phyloP scores from a whole-genome alignment of 1,140 invertebrate species.

The Goniozus legneri region DNA sequence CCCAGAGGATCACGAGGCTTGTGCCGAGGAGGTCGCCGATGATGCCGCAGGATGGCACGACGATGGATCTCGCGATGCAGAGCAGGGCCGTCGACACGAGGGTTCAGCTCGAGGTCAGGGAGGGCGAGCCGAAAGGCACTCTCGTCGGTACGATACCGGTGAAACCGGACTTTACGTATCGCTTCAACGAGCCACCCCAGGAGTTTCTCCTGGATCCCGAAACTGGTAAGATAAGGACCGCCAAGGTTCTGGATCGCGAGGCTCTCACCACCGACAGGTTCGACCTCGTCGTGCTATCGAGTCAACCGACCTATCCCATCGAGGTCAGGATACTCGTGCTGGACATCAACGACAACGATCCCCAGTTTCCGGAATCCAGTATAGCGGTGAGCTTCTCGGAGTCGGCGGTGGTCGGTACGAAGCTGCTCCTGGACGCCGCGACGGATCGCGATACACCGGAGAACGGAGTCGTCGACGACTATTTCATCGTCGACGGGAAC shows the following conservation, averaged over 20 bases:
- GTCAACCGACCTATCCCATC: slow-evolving; percentile 89
- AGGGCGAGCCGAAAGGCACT: slow-evolving; percentile 78
- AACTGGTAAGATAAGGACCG: slow-evolving; percentile 79
- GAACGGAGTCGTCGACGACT: slow-evolving; percentile 83
- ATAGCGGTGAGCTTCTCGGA: slow-evolving; percentile 87
- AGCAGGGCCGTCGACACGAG: slow-evolving; percentile 81
- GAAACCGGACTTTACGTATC: slow-evolving; percentile 82
- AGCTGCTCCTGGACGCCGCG: slow-evolving; percentile 81
- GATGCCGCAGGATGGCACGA: slow-evolving; percentile 38
- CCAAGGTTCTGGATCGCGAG: slow-evolving; percentile 78
- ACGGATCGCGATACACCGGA: slow-evolving; percentile 81
- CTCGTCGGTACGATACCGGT: slow-evolving; percentile 81
- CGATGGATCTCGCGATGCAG: slow-evolving; percentile 67
- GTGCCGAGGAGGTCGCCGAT: slow-evolving; percentile 47
- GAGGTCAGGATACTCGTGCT: slow-evolving; percentile 82
- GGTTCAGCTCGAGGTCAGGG: slow-evolving; percentile 78
- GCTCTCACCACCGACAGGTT: slow-evolving; percentile 72
- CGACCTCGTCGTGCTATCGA: slow-evolving; percentile 85
- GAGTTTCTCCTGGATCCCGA: slow-evolving; percentile 79
- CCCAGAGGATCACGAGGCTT: slow-evolving; percentile 42
- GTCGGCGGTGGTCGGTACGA: slow-evolving; percentile 81
- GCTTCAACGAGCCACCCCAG: slow-evolving; percentile 84
- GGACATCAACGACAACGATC: slow-evolving; percentile 87
- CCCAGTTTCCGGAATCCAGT: slow-evolving; percentile 83
- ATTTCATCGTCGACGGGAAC: slow-evolving; percentile 84